A percentile compares a stretch with the other conserved stretches of the same genome.
Conservation (phyloP, 2,797 vertebrate species). For the Apodemus agrarius region DNA sequence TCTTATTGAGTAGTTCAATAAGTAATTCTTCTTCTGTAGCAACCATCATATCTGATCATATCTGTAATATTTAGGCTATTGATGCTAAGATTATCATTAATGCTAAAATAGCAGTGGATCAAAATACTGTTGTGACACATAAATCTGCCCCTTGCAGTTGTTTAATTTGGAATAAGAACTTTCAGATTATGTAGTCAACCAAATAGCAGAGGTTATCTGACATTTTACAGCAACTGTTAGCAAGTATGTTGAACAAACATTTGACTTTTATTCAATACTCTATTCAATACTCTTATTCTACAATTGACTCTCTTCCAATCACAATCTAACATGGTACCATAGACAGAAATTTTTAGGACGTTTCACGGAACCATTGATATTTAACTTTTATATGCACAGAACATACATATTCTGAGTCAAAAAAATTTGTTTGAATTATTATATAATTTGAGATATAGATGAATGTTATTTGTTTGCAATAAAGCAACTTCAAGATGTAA, state of each 20-base stretch:
- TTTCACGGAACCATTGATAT: background rate
- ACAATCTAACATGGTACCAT: background rate
- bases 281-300: too few species aligned
- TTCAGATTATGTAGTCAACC: background rate
- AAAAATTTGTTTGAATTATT: background rate
- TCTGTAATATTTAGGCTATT: background rate
- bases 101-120: background rate
- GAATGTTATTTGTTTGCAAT: background rate
- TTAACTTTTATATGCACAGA: background rate
- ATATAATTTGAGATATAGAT: background rate
- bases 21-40: background rate
- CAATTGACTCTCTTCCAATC: background rate
- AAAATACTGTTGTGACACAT: background rate
- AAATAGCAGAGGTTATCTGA: background rate
- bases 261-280: background rate
- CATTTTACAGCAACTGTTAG: background rate
- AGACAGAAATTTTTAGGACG: background rate
- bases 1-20: background rate
- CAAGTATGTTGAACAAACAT: background rate
- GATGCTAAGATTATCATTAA: background rate
- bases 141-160: background rate
- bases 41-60: too few species aligned
- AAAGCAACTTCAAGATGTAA: background rate
- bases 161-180: background rate
- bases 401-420: background rate